Evolutionary conservation across 2,113 vertebrate genomes (phyloP), one percentile per base, ranked within the genome.

Genomic region (Crocuta crocuta): DNA sequence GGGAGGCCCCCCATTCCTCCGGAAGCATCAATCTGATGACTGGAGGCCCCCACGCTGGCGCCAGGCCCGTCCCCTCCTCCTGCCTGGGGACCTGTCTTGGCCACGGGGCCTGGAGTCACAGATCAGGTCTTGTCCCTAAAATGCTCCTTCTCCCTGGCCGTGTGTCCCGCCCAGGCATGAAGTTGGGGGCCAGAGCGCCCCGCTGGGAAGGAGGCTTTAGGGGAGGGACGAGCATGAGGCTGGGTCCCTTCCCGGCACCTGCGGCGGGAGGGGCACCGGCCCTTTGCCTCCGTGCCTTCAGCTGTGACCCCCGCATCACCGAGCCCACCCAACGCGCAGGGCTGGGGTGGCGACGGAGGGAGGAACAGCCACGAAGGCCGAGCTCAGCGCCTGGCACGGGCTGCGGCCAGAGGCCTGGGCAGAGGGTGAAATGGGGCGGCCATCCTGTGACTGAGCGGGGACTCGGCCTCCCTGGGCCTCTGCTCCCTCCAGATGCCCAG

Each of bases 331-430:
- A 2, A 9, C 0, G 9, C 1, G 0, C 0, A 0, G 82, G 35
- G 13, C n/a, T 4, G 10, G 48, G 48, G 78, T 0, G 61, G 35
- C 2, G 0, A 10, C 1, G 4, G 45, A 12, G 3, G 5, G n/a
- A 39, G 53, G 39, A 24, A 10, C 53, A 0, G 1, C 53, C 5
- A 0, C 1, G 1, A 7, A 11, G n/a, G 28, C 10, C 31, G 11
- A 13, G 65, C 33, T 3, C 1, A 3, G 95, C 0, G 15, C 48
- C 11, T 0, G 0, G 31, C 43, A 0, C 0, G 4, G 70, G 58
- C 58, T 53, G 45, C 28, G 7, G 5, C 48, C 61, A 48, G 1
- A 65, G 79, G 19, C 19, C 39, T 31, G 10, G 39, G 23, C 0
- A 4, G 48, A 45, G 58, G 35, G 63, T 19, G 26, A 43, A 26